Evolutionary conservation across 2,113 vertebrate genomes (phyloP), one percentile per base, ranked within the genome.

Genomic region (Proterorhinus semilunaris): DNA sequence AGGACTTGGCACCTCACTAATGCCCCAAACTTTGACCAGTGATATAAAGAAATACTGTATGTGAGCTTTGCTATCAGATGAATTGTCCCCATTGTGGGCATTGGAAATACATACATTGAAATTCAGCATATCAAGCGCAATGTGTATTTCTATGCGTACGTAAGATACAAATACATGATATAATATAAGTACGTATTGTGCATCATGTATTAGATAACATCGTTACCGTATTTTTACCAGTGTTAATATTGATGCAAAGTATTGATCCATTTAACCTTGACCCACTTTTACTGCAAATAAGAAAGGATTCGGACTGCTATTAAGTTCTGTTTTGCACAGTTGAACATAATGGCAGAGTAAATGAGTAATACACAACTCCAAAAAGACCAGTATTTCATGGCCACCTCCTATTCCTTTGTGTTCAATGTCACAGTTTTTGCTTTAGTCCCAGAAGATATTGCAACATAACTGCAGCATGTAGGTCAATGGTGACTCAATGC

Each of bases 401-500:
- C 65, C 64, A 43, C 55, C 48, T n/a, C 7, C 63, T 53, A 62
- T 5, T 5, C 62, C 7, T 72, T 45, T 71, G 74, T 65, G 4
- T 71, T 62, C 68, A 67, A 51, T 42, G 50, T 42, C 69, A 66
- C 51, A 45, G 58, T 62, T 72, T 47, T 49, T 68, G 55, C 12
- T 71, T 62, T 69, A 36, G 47, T 69, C 73, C 17, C 66, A 65
- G 58, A 75, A 76, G 63, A 76, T 46, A 27, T 54, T 65, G 13
- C 7, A 13, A 66, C 54, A 72, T 61, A 74, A 50, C 50, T 64
- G 21, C 47, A 65, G 36, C 66, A 85, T 74, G 36, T 85, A 54
- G 78, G 73, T 81, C 86, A 78, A 21, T 52, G 72, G 45, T 9
- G 0, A 62, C 71, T 80, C 58, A 68, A 44, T 67, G 55, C 27